phyloP scores from a whole-genome alignment of 1,140 invertebrate species.

The Drosophila lacertosa region DNA sequence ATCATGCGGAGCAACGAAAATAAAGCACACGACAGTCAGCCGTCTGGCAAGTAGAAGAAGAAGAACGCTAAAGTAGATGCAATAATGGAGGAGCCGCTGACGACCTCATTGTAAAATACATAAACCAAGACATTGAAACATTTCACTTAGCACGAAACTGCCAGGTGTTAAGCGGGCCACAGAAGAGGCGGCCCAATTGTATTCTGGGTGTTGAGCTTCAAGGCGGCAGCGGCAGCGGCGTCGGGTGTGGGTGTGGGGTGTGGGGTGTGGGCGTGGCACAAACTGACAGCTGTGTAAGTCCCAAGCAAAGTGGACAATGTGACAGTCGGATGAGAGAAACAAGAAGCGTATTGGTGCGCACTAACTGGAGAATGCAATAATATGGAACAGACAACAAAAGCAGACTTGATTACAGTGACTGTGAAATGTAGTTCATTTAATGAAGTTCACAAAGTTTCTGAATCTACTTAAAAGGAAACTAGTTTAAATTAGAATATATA shows the following conservation, averaged over 20 bases:
- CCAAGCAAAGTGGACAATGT: constrained; percentile 65
- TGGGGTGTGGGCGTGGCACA: constrained; percentile 9
- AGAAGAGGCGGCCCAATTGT: neutral
- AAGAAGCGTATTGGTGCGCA: constrained; percentile 38
- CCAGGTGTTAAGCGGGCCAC: constrained; percentile 59
- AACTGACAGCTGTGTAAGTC: constrained; percentile 59
- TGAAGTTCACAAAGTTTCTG: neutral
- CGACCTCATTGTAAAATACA: constrained; percentile 80
- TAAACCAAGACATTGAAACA: constrained; percentile 79
- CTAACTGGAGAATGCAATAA: constrained; percentile 15
- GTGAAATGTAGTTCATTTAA: constrained; percentile 12
- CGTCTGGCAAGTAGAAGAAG: constrained; percentile 37
- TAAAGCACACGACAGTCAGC: constrained; percentile 20
- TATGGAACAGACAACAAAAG: constrained; percentile 25
- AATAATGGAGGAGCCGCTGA: constrained; percentile 45
- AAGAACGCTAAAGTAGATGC: constrained; percentile 27
- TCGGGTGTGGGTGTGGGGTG: constrained; percentile 20
- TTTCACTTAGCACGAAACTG: constrained; percentile 69
- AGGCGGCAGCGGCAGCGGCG: neutral
- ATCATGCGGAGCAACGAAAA: constrained; percentile 13
- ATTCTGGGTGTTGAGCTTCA: constrained; percentile 18
- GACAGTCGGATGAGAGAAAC: constrained; percentile 28
- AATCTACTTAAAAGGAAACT: neutral
- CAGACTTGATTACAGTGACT: constrained; percentile 26
- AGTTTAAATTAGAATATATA: neutral